These are phyloP conservation scores for Nesospiza acunhae DNA, from an alignment of 2,113 vertebrate genomes.

Conservation along the genomic window DNA sequence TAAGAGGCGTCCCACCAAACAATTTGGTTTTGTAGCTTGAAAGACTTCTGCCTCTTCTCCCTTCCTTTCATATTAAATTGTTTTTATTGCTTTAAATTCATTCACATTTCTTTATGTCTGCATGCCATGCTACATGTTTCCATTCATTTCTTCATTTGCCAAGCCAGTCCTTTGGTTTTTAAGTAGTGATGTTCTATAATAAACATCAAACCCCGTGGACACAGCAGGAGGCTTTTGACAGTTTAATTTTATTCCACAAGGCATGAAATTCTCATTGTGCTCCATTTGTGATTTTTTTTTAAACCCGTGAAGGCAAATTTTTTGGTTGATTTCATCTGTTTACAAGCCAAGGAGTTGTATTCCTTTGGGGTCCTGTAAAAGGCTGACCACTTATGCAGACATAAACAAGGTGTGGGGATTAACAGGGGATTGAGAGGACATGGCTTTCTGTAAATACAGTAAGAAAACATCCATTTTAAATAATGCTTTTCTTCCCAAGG, in stretches of 20 bases:
- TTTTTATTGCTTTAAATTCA: neutral
- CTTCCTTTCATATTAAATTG: neutral
- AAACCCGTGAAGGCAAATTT: neutral
- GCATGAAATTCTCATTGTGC: neutral
- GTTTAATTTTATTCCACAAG: conserved; percentile 30
- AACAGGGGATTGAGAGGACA: neutral
- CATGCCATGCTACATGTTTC: neutral
- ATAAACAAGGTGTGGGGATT: neutral
- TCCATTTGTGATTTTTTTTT: neutral
- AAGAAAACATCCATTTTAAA: neutral
- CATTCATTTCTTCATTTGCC: neutral
- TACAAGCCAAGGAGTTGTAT: neutral
- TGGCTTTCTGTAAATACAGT: neutral
- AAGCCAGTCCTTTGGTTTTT: neutral
- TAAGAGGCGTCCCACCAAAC: neutral
- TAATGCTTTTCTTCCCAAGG: neutral
- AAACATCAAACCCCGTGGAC: neutral
- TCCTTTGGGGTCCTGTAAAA: neutral
- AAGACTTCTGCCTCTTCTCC: neutral
- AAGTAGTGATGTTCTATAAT: neutral
- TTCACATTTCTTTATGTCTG: neutral
- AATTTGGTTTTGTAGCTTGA: neutral
- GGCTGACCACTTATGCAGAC: neutral
- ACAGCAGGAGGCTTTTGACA: neutral
- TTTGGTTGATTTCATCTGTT: conserved; percentile 18